A percentile compares a stretch with the other conserved stretches of the same genome.
phyloP scores from a whole-genome alignment of 1,140 invertebrate genomes.

The Heliconius eleuchia region DNA sequence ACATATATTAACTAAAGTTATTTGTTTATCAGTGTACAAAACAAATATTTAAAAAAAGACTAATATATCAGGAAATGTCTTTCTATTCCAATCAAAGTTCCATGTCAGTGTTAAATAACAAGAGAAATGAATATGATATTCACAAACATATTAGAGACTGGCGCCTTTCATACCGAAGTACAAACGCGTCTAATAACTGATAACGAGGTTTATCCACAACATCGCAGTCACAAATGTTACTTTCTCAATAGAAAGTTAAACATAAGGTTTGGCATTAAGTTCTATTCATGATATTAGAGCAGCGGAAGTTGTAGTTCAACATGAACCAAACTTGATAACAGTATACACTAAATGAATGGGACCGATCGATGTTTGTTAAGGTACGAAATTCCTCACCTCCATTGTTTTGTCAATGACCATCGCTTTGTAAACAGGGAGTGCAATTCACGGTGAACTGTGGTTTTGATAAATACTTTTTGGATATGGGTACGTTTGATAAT shows the following conservation, averaged over 20 bases:
- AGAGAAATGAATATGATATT: constrained; percentile 30
- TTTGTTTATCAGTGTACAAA: neutral
- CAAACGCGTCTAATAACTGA: constrained; percentile 55
- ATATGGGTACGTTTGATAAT: neutral
- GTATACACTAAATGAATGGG: constrained; percentile 55
- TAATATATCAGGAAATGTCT: neutral
- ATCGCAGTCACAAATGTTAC: constrained; percentile 56
- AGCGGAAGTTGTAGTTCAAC: constrained; percentile 61
- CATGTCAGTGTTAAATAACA: neutral
- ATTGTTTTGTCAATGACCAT: constrained; percentile 52
- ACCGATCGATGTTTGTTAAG: constrained; percentile 52
- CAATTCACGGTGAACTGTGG: neutral
- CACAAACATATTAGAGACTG: constrained; percentile 30
- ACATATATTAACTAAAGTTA: neutral
- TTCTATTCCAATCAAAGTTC: neutral
- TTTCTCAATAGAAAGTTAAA: constrained; percentile 72
- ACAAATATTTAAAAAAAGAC: neutral
- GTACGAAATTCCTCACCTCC: constrained; percentile 55
- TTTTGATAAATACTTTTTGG: neutral
- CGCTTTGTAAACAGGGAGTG: constrained; percentile 3
- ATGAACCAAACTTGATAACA: constrained; percentile 52
- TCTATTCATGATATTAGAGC: constrained; percentile 66
- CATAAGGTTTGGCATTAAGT: constrained; percentile 55
- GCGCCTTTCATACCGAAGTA: constrained; percentile 37
- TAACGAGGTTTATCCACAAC: constrained; percentile 51